Conservation (phyloP, 2,888 invertebrate genomes). For the Lumbricus terrestris region DNA sequence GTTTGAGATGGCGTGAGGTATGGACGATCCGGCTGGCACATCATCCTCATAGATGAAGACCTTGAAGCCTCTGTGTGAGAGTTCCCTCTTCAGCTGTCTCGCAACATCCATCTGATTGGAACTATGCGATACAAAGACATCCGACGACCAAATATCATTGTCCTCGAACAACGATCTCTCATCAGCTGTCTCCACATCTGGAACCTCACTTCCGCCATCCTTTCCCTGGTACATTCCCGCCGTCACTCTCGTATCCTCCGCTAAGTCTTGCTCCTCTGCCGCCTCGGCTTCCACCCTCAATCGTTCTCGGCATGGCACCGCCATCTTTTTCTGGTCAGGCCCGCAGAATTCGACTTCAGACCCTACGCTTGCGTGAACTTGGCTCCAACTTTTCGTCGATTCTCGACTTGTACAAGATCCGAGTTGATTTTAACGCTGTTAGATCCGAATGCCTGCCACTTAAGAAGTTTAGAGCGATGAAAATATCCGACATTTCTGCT, state of each 20-base stretch:
- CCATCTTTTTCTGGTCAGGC: no score
- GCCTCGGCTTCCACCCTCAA: no score
- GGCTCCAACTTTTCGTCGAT: background rate
- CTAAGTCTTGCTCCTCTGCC: background rate
- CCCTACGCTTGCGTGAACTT: no score
- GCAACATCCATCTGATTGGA: background rate
- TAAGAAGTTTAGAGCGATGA: no score
- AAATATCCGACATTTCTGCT: background rate
- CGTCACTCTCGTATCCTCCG: background rate
- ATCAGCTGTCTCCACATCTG: background rate
- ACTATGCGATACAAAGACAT: background rate
- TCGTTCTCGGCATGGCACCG: no score
- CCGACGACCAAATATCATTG: background rate
- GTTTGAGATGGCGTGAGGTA: background rate
- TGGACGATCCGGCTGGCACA: background rate
- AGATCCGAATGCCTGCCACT: background rate
- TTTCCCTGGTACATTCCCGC: background rate
- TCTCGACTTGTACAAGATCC: background rate
- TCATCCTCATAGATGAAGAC: conserved; percentile 10
- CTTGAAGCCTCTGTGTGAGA: background rate
- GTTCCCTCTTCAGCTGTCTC: background rate
- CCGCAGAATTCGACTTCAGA: background rate
- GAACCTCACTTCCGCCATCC: background rate
- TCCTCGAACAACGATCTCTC: background rate
- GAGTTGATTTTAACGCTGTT: background rate